These are phyloP conservation scores for Tetrao urogallus DNA, from an alignment of 2,113 vertebrate genomes.

Conservation along the genomic window DNA sequence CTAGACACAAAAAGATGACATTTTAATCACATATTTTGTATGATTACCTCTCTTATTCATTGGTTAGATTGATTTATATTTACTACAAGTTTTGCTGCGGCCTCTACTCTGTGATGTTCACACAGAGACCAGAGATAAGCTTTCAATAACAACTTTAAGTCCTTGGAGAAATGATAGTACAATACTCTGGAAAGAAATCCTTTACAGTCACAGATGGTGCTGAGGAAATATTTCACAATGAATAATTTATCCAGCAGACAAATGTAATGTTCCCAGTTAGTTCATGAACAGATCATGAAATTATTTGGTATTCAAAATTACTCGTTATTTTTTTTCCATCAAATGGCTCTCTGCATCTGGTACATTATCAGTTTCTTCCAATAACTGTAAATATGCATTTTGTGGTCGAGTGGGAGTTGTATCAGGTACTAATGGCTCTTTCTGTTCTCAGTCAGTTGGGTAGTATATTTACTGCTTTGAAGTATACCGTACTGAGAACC, in stretches of 20 bases:
- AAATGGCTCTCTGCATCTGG: neutral
- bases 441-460: neutral
- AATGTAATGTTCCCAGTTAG: neutral
- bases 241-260: conserved; percentile 52
- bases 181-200: conserved; percentile 13
- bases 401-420: neutral
- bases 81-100: neutral
- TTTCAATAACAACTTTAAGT: conserved; percentile 13
- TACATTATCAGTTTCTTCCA: neutral
- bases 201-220: conserved; percentile 26
- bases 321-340: neutral
- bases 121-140: neutral
- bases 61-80: neutral
- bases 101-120: neutral
- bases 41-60: neutral
- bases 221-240: conserved; percentile 53
- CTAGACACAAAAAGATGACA: neutral
- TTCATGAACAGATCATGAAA: conserved; percentile 39
- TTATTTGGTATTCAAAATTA: neutral
- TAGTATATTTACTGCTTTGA: neutral
- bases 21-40: neutral
- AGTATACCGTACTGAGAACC: neutral
- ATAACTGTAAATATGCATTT: neutral
- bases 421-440: neutral
- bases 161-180: neutral